Base-by-base conservation (phyloP, 2,113 vertebrate genomes). In the Planiliza haematocheilus region DNA sequence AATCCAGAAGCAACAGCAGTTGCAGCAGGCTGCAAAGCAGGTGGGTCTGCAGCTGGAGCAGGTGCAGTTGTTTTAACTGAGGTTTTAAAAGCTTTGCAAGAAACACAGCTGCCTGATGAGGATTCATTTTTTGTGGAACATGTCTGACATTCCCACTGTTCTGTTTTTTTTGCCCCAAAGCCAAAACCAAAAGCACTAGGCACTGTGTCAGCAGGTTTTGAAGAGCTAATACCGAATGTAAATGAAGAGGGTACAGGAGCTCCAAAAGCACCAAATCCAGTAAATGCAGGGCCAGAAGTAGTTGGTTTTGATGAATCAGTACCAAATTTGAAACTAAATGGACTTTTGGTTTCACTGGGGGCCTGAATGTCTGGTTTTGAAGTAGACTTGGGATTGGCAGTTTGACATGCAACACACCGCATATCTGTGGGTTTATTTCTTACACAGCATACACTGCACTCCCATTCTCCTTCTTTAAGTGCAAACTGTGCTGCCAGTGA, bases 391-490 rank as follows among this genome's bases (percentile, higher is more conserved):
- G 91, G 91, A 89, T 92, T 93, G 12, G 85, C 53, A 43, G 7
- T 88, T 79, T 90, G 91, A 90, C 97, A 98, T 0, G 95, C 82
- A 0, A 85, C 75, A 86, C 97, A 99, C 0, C 67, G 81, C 61
- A 85, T 82, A 52, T 85, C 87, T 11, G 83, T 68, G 36, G 90
- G 52, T 39, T 87, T 83, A 85, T 99, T 99, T 82, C 70, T 92
- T 41, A 95, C 89, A 57, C 41, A 93, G 77, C 97, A 98, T 0
- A 83, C 77, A 50, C 65, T 74, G 79, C 97, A 98, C 7, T 94
- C 79, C 97, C 97, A 99, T 59, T 87, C 92, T 0, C 93, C 95
- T n/a, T 94, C 92, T 93, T 96, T 97, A 1, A 92, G 83, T 7
- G 89, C 85, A 87, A 95, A 93, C 17, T 93, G 94, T 67, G 94